Conservation (phyloP, 2,888 invertebrate genomes). For the Eustalomyia histrio region DNA sequence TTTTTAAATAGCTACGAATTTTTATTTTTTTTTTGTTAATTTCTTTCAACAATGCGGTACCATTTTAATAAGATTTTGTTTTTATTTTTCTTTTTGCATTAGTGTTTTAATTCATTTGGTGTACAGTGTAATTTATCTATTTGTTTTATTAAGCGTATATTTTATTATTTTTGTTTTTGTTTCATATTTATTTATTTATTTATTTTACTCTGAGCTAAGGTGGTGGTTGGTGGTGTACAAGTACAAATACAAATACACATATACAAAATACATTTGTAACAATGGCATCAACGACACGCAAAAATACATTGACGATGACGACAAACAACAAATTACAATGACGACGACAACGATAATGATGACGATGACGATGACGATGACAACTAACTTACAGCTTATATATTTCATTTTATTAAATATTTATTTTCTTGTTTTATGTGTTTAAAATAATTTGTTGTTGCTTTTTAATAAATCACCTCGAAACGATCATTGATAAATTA, state of each 20-base stretch:
- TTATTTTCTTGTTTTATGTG: neutral
- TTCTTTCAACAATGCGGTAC: slow-evolving; percentile 29
- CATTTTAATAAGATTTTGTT: slow-evolving; percentile 44
- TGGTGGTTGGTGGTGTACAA: slow-evolving; percentile 42
- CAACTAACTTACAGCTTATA: slow-evolving; percentile 40
- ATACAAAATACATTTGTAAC: slow-evolving; percentile 63
- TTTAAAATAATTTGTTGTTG: neutral
- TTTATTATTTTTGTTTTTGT: slow-evolving; percentile 66
- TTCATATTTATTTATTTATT: slow-evolving; percentile 64
- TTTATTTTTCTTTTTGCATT: slow-evolving; percentile 59
- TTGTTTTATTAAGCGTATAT: slow-evolving; percentile 68
- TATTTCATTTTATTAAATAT: neutral
- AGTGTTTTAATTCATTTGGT: slow-evolving; percentile 47
- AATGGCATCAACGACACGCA: slow-evolving; percentile 67
- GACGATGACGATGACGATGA: slow-evolving; percentile 38
- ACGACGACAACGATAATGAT: slow-evolving; percentile 25
- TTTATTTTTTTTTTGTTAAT: neutral
- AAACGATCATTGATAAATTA: slow-evolving; percentile 1
- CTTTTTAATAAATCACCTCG: slow-evolving; percentile 1
- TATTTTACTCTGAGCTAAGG: slow-evolving; percentile 59
- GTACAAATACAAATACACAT: slow-evolving; percentile 38
- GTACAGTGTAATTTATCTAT: slow-evolving; percentile 58
- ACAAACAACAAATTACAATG: slow-evolving; percentile 58
- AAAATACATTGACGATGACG: slow-evolving; percentile 66
- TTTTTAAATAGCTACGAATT: neutral